These are phyloP conservation scores for Anadara kagoshimensis DNA, from an alignment of 1,140 invertebrate genomes.

Conservation along the genomic window DNA sequence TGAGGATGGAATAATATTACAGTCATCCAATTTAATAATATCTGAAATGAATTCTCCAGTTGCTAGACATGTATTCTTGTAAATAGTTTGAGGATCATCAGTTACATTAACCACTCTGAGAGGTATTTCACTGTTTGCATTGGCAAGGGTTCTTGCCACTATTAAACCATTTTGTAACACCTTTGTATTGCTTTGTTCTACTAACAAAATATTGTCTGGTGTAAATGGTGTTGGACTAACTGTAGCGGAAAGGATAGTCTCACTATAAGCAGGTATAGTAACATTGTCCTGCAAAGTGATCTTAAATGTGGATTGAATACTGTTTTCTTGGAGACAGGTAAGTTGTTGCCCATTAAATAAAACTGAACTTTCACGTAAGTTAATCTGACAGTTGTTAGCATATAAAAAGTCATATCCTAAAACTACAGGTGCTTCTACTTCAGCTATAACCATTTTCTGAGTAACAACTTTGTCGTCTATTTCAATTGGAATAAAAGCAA, in stretches of 20 bases:
- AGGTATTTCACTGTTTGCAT: neutral
- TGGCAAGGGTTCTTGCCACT: conserved; percentile 4
- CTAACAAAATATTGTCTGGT: neutral
- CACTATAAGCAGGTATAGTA: neutral
- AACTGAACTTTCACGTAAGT: conserved; percentile 7
- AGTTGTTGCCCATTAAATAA: neutral
- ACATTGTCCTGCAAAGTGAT: conserved; percentile 17
- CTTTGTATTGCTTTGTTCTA: neutral
- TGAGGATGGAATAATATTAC: neutral
- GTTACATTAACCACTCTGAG: conserved; percentile 8
- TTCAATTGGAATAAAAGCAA: neutral
- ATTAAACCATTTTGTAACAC: neutral
- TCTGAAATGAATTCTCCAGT: neutral
- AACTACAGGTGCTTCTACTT: conserved; percentile 17
- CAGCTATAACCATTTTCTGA: neutral
- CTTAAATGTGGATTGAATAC: conserved; percentile 1
- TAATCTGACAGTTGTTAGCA: conserved; percentile 9
- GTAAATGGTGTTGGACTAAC: neutral
- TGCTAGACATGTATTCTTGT: neutral
- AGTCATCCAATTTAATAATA: neutral
- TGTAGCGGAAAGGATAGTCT: neutral
- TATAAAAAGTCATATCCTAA: conserved; percentile 28
- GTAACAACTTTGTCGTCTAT: neutral
- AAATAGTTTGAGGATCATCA: neutral
- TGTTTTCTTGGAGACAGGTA: conserved; percentile 14